Evolutionary conservation across 2,888 invertebrate species (phyloP).

Genomic region (Graphium colonna): DNA sequence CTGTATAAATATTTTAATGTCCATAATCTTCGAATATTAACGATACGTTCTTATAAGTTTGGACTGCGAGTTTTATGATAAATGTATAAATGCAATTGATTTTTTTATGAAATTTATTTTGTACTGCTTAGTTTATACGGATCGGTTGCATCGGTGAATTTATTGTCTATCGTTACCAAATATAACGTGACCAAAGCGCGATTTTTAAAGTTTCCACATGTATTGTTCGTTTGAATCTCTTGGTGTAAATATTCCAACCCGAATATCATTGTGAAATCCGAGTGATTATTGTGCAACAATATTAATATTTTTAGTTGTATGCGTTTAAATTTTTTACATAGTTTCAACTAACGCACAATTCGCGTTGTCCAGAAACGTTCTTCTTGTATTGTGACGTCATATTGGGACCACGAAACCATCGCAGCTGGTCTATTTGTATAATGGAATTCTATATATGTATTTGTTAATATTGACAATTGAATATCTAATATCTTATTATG

Average conservation of each 20-base stretch:
- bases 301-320: background rate
- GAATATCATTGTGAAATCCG: background rate
- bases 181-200: conserved; percentile 9
- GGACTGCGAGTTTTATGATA: background rate
- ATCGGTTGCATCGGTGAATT: background rate
- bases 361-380: background rate
- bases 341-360: background rate
- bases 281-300: background rate
- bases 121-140: background rate
- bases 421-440: too few species aligned
- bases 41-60: background rate
- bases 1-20: background rate
- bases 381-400: too few species aligned
- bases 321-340: background rate
- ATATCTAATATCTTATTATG: too few species aligned
- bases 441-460: too few species aligned
- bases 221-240: conserved; percentile 11
- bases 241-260: background rate
- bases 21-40: background rate
- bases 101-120: background rate
- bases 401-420: too few species aligned
- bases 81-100: conserved; percentile 7
- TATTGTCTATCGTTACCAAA: conserved; percentile 5
- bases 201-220: conserved; percentile 1
- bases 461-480: background rate